These are phyloP conservation scores for Limnodromus scolopaceus DNA, from an alignment of 2,797 vertebrate species.

Conservation along the genomic window DNA sequence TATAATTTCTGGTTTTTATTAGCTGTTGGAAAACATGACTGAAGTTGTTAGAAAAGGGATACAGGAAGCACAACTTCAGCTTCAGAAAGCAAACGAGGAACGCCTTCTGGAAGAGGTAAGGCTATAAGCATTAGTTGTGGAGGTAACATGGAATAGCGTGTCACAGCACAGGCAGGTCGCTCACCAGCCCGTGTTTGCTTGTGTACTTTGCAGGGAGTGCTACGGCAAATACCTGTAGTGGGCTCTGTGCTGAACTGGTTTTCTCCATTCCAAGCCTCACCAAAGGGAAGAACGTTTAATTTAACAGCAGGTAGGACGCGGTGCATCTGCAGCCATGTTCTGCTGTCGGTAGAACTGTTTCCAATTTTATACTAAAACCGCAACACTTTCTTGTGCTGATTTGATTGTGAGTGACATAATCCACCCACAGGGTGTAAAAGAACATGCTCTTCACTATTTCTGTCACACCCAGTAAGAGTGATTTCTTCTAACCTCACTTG, in stretches of 20 bases:
- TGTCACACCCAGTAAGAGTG: background rate
- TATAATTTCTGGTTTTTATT: background rate
- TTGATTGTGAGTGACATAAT: background rate
- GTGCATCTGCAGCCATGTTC: background rate
- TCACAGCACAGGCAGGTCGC: background rate
- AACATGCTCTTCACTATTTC: background rate
- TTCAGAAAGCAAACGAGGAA: constrained; percentile 91
- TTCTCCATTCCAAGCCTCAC: constrained; percentile 89
- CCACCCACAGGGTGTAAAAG: background rate
- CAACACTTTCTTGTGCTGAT: background rate
- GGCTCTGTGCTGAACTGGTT: constrained; percentile 97
- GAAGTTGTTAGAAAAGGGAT: constrained; percentile 96
- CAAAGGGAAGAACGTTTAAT: constrained; percentile 93
- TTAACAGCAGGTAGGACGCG: constrained; percentile 88
- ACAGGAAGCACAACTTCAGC: constrained; percentile 91
- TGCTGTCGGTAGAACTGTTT: background rate
- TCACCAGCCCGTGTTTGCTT: background rate
- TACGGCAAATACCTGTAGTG: constrained; percentile 94
- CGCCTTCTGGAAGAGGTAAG: constrained; percentile 93
- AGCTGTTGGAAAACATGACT: constrained; percentile 98
- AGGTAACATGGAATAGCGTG: background rate
- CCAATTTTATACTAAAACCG: background rate
- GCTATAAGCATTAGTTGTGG: background rate
- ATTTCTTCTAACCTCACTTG: background rate
- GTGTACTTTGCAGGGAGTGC: constrained; percentile 85